Conservation (phyloP, 2,888 invertebrate species). For the Chaetoderma sp. region DNA sequence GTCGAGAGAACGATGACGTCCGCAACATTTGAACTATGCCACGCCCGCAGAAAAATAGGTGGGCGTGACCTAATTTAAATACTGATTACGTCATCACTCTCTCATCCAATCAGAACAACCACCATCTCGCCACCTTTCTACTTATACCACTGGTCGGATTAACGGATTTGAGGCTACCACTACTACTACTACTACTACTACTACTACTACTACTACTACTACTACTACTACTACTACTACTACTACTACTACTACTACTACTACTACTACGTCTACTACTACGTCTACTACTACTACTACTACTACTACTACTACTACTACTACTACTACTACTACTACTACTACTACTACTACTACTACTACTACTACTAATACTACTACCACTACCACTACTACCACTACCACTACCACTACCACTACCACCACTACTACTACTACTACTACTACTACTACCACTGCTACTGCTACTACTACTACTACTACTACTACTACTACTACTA, state of each 20-base stretch:
- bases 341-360: constrained; percentile 9
- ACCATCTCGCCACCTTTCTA: background rate
- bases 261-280: too few relatives aligned
- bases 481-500: constrained; percentile 12
- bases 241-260: background rate
- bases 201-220: background rate
- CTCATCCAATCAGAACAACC: too few relatives aligned
- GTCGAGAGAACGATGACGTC: too few relatives aligned
- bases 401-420: background rate
- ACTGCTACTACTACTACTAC: constrained; percentile 3
- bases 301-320: background rate
- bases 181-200: background rate
- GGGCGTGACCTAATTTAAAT: too few relatives aligned
- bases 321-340: constrained; percentile 8
- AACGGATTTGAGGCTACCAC: background rate
- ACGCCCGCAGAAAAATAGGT: too few relatives aligned
- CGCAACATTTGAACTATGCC: too few relatives aligned
- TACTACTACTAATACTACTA: too few relatives aligned
- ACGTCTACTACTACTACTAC: too few relatives aligned
- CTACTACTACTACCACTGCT: constrained; percentile 2
- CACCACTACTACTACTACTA: background rate
- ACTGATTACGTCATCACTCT: too few relatives aligned
- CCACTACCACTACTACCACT: background rate
- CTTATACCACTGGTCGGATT: background rate
- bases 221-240: constrained; percentile 3